These are phyloP conservation scores for Passerina amoena DNA, from an alignment of 2,113 vertebrate species.

Conservation along the genomic window DNA sequence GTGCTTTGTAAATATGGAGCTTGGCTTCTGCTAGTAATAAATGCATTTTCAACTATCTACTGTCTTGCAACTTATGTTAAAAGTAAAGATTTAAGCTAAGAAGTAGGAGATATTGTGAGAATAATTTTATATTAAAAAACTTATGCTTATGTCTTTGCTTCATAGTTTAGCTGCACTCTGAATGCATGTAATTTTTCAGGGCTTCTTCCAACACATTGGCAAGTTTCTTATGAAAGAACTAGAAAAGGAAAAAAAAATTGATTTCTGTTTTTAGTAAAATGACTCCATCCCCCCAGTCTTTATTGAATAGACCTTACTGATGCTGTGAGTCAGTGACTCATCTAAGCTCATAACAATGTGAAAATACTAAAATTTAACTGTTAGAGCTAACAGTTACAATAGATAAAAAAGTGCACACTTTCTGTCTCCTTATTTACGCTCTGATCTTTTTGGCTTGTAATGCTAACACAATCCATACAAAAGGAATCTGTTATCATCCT, in stretches of 20 bases:
- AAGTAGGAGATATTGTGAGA: background rate
- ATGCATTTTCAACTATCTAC: background rate
- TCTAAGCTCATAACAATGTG: background rate
- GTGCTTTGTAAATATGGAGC: background rate
- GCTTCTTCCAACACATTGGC: background rate
- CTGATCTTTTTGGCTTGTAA: background rate
- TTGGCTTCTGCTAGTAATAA: background rate
- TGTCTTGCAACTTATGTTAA: background rate
- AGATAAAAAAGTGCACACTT: background rate
- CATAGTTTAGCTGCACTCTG: background rate
- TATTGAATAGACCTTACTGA: background rate
- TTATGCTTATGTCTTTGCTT: background rate
- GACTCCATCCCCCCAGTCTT: background rate
- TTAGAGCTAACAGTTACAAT: background rate
- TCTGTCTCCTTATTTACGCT: background rate
- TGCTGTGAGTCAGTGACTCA: background rate
- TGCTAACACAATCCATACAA: background rate
- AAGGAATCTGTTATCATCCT: background rate
- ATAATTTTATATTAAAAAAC: background rate
- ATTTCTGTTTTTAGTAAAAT: background rate
- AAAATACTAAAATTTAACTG: background rate
- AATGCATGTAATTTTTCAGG: background rate
- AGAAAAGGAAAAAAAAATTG: background rate
- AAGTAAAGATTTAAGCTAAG: background rate
- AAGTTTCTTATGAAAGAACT: background rate